Base-by-base conservation (phyloP, 1,140 invertebrate species). In the Babylonia areolata region DNA sequence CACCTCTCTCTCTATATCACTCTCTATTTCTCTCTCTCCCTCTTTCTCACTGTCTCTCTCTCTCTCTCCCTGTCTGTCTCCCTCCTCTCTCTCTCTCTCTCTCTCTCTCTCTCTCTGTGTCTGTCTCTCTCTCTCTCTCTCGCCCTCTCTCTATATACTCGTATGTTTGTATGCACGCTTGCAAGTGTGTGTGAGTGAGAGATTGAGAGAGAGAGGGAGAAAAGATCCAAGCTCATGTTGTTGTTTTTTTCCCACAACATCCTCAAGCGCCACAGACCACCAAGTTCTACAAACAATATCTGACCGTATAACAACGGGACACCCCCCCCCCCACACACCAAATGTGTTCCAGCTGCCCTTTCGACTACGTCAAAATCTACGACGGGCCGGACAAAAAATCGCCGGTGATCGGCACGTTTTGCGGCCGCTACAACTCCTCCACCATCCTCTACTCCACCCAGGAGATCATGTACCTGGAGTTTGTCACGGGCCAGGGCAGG, bases 341-440 rank as follows among this genome's bases (percentile, higher is more conserved):
- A n/a, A n/a, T n/a, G n/a, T 80, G 78, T 80, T 92, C 23, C 95
- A 99, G 99, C 94, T 99, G 99, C 95, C 99, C 99, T 84, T 99
- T 99, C 95, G 99, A 99, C 95, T 98, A 97, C 95, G 97, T 99
- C 86, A 98, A 97, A 95, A 97, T 99, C 85, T 99, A 97, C 95
- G 99, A 99, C 95, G 99, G 99, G 86, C 95, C 96, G 82, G 96
- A 97, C 92, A 97, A 97, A 93, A 95, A 96, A 77, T 96, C 97
- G 89, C 97, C 98, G 54, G 96, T 98, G 90, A 99, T 99, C 93
- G 98, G 98, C 90, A 99, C 97, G 85, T 99, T 99, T 94, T 99
- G 99, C 95, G 99, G 99, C 88, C 91, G 93, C 69, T 98, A 99
- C 95, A 98, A 99, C 95, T 96, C 98, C 92, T 98, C 98, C 95